phyloP scores from a whole-genome alignment of 2,797 vertebrate genomes.

The Threskiornis aethiopicus region DNA sequence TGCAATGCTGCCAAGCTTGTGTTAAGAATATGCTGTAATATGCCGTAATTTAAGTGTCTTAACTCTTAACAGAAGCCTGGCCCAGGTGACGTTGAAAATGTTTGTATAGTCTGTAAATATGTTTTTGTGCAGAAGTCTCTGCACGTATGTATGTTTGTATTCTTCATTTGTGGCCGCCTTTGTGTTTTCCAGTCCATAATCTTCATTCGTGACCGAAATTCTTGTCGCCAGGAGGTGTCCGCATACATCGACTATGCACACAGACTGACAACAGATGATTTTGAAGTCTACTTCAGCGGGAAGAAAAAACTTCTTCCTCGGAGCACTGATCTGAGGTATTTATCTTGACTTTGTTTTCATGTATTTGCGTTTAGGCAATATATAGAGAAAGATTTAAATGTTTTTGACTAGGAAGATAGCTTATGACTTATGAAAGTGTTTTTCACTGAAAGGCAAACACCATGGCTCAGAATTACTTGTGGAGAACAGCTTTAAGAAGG shows the following conservation, averaged over 20 bases:
- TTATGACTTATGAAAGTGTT: not conserved
- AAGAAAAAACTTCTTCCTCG: slow-evolving; percentile 85
- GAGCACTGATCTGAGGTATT: slow-evolving; percentile 85
- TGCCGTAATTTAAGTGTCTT: not conserved
- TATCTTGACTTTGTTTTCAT: not conserved
- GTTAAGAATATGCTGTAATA: not conserved
- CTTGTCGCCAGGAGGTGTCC: slow-evolving; percentile 85
- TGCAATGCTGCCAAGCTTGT: not conserved
- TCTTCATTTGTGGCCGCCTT: not conserved
- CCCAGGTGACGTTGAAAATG: not conserved
- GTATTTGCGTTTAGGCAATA: not conserved
- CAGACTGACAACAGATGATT: slow-evolving; percentile 85
- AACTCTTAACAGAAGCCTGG: not conserved
- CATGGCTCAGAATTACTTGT: not conserved
- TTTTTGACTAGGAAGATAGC: not conserved
- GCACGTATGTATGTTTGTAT: accelerated
- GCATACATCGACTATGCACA: slow-evolving; percentile 90
- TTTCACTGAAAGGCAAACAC: not conserved
- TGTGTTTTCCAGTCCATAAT: slow-evolving; percentile 84
- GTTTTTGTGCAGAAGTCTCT: not conserved
- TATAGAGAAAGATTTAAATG: not conserved
- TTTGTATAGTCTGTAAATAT: not conserved
- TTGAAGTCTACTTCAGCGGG: slow-evolving; percentile 84
- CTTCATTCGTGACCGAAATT: slow-evolving; percentile 88
- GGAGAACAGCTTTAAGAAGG: not conserved